Conservation (phyloP, 53 echinoderm and acorn worm species). For the Astropecten irregularis region DNA sequence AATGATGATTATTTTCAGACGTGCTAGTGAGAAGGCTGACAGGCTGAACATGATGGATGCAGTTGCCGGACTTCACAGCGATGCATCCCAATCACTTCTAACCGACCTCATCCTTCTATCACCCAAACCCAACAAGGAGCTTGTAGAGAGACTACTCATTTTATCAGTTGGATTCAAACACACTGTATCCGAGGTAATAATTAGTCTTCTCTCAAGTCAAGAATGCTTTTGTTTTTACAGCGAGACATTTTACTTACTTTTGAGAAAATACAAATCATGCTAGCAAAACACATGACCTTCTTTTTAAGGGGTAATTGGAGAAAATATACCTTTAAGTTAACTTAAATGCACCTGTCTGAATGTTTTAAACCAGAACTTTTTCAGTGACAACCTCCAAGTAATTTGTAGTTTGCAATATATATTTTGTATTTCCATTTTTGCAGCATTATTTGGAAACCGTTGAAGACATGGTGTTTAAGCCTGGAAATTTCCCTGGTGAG, state of each 20-base stretch:
- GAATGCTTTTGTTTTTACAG: no score
- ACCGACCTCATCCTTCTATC: conserved; percentile 26
- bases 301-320: no score
- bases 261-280: no score
- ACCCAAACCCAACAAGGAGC: conserved; percentile 40
- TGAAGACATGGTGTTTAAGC: conserved; percentile 43
- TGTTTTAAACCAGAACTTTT: no score
- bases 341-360: no score
- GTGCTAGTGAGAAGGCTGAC: conserved; percentile 12
- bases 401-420: no score
- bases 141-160: conserved; percentile 26
- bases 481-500: conserved; percentile 35
- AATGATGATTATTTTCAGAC: no score
- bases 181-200: conserved; percentile 4
- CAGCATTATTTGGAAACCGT: conserved; percentile 12
- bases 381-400: no score
- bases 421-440: not conserved
- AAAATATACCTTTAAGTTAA: no score
- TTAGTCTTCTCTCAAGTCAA: not conserved
- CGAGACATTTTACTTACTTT: no score
- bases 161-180: conserved; percentile 13
- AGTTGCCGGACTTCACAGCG: conserved; percentile 2
- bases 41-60: conserved; percentile 33
- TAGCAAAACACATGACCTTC: no score
- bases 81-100: conserved; percentile 18